Base-by-base conservation (phyloP, 2,888 invertebrate genomes). In the Limnephilus marmoratus region DNA sequence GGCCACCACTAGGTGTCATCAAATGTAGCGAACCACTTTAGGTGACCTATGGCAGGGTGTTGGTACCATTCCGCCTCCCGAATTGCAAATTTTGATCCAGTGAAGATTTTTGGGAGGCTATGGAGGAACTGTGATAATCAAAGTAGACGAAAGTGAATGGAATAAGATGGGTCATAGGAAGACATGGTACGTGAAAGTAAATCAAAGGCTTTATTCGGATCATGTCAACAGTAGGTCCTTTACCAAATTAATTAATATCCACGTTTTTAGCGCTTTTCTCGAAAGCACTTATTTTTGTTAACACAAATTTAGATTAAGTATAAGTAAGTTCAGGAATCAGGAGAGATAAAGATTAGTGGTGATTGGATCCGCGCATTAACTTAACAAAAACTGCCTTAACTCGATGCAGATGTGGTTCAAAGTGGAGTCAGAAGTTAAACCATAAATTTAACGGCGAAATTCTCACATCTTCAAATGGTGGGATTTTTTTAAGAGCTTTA, bases 381-480 rank as follows among this genome's bases (percentile, higher is more conserved):
- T 68, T 68, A 68, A 68, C 68, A 68, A 68, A 68, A 68, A 68
- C 7, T 82, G 34, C 9, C 82, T 31, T 82, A 31, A 82, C 82
- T 82, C 34, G 34, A 31, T 31, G 82, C 82, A 82, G 82, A 82
- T 82, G 82, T 82, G 31, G 31, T 31, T 31, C 29, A 18, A 34
- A 34, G 82, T 31, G 31, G 82, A 68, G 9, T 9, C 68, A 68
- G 53, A 53, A 68, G 68, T 68, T 68, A 68, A 82, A 34, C 15
- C 34, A 82, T 82, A 82, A 82, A 82, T 82, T 82, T 34, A 82
- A 82, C 82, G 29, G 82, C 18, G 15, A 82, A 82, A 82, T 82
- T 82, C 31, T 34, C 29, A 82, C 15, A 24, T 68, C 24, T n/a
- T 68, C 68, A 68, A 68, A 9, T 68, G 68, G 24, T n/a, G 24